Conservation (phyloP, 1,140 invertebrate species). For the Zaprionus tsacasi region DNA sequence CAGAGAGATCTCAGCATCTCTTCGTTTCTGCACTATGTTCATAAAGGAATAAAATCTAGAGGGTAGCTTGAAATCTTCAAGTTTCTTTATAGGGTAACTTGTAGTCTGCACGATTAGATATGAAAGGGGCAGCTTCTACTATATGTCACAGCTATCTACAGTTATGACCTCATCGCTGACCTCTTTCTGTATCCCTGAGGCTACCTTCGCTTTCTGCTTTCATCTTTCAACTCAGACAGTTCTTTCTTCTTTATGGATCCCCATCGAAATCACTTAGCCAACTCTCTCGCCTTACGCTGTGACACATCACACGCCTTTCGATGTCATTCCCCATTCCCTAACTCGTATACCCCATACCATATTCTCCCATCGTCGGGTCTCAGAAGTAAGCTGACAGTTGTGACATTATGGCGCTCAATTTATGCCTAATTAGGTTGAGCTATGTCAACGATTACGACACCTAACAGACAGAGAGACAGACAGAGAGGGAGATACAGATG, state of each 20-base stretch:
- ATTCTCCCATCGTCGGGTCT: too few species aligned
- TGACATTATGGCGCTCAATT: constrained; percentile 76
- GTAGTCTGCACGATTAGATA: background rate
- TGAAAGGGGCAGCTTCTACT: background rate
- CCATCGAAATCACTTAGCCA: constrained; percentile 42
- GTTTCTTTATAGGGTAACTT: too few species aligned
- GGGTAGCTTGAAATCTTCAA: background rate
- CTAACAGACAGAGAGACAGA: constrained; percentile 48
- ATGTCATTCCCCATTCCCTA: background rate
- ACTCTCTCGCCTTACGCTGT: constrained; percentile 30
- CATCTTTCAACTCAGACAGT: constrained; percentile 11
- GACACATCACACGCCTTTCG: constrained; percentile 34
- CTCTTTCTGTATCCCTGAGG: constrained; percentile 5
- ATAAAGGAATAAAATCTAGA: background rate
- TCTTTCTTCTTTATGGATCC: constrained; percentile 1
- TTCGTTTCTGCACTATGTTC: too few species aligned
- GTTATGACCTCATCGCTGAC: constrained; percentile 14
- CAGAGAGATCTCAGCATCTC: too few species aligned
- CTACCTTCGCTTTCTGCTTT: constrained; percentile 9
- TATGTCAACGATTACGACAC: constrained; percentile 79
- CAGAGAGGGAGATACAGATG: constrained; percentile 31
- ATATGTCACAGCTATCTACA: too few species aligned
- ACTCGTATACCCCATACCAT: background rate
- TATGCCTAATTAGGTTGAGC: constrained; percentile 77
- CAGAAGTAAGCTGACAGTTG: constrained; percentile 78